A percentile compares a stretch with the other conserved stretches of the same genome.
phyloP scores from a whole-genome alignment of 2,888 invertebrate genomes.

The Proisotoma minuta region DNA sequence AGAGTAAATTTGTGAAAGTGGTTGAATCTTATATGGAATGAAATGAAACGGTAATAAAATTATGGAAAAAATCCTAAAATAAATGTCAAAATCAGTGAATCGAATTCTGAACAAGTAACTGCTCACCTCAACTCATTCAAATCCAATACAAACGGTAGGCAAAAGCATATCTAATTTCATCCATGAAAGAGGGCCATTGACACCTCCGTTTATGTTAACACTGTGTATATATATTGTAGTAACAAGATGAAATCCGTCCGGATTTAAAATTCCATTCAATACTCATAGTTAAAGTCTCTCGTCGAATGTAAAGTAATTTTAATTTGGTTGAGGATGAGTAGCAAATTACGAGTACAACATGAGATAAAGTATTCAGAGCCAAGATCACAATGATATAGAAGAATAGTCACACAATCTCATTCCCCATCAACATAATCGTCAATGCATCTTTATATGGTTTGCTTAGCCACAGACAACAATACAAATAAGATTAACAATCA shows the following conservation, averaged over 20 bases:
- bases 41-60: background rate
- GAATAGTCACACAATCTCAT: background rate
- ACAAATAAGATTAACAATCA: background rate
- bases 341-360: too few relatives aligned
- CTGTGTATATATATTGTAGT: too few relatives aligned
- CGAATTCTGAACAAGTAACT: background rate
- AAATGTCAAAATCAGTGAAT: background rate
- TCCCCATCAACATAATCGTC: background rate
- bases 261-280: too few relatives aligned
- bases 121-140: background rate
- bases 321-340: too few relatives aligned
- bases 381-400: too few relatives aligned
- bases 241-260: too few relatives aligned
- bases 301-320: too few relatives aligned
- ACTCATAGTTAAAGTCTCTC: too few relatives aligned
- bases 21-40: too few relatives aligned
- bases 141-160: constrained; percentile 2
- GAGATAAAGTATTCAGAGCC: too few relatives aligned
- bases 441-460: background rate
- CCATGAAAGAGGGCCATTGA: constrained; percentile 32
- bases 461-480: background rate
- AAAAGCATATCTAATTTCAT: constrained; percentile 31
- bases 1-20: too few relatives aligned
- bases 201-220: constrained; percentile 21
- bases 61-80: background rate